phyloP scores from a whole-genome alignment of 2,888 invertebrate species.

The Andrena haemorrhoa region DNA sequence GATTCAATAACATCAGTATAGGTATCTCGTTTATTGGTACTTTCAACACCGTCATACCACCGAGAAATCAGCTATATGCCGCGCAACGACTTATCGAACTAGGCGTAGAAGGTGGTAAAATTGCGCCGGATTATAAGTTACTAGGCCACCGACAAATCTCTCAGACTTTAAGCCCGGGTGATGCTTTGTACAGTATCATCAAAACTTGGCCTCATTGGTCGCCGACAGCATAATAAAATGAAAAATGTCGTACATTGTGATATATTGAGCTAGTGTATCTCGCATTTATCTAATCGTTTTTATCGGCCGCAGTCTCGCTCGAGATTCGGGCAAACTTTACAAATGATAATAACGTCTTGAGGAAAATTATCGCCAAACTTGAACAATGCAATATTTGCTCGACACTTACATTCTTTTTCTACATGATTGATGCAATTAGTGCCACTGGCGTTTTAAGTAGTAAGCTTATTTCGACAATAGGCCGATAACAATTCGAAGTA shows the following conservation, averaged over 20 bases:
- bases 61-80: constrained; percentile 85
- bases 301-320: background rate
- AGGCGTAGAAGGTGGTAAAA: constrained; percentile 88
- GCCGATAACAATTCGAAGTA: background rate
- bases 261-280: background rate
- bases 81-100: constrained; percentile 87
- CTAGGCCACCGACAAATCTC: constrained; percentile 89
- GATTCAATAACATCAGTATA: constrained; percentile 89
- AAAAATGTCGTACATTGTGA: background rate
- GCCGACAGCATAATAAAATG: constrained; percentile 31
- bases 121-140: constrained; percentile 88
- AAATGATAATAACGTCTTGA: background rate
- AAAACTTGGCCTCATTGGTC: constrained; percentile 90
- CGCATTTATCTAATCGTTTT: constrained; percentile 19
- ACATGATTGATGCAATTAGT: background rate
- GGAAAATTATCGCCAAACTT: background rate
- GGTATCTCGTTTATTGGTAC: constrained; percentile 91
- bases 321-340: background rate
- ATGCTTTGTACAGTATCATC: constrained; percentile 88
- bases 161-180: constrained; percentile 90
- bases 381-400: background rate
- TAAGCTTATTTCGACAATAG: background rate
- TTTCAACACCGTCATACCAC: constrained; percentile 86
- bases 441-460: background rate
- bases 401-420: background rate